Evolutionary conservation across 2,113 vertebrate species (phyloP).

Genomic region (Podarcis muralis): DNA sequence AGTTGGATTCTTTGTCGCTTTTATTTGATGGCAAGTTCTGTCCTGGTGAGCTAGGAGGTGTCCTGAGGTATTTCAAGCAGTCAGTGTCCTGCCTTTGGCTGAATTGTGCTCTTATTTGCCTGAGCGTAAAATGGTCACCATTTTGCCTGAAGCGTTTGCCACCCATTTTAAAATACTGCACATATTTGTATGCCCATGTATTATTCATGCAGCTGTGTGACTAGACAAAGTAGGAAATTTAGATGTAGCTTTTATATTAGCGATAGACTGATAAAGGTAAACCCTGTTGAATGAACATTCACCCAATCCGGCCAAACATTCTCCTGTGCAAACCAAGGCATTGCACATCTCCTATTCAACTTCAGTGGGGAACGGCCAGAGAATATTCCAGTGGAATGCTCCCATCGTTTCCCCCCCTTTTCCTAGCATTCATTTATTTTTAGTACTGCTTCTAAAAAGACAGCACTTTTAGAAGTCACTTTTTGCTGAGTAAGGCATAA

Average conservation of each 20-base stretch:
- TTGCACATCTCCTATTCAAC: background rate
- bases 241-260: background rate
- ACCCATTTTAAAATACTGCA: constrained; percentile 4
- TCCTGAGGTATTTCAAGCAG: constrained; percentile 40
- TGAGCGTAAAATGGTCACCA: constrained; percentile 36
- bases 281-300: background rate
- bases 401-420: background rate
- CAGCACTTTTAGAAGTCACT: constrained; percentile 36
- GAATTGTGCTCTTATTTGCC: constrained; percentile 47
- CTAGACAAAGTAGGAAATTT: background rate
- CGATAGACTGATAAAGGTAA: background rate
- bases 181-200: background rate
- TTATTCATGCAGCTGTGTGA: constrained; percentile 11
- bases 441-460: constrained; percentile 10
- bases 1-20: background rate
- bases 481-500: constrained; percentile 41
- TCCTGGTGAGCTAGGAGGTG: constrained; percentile 30
- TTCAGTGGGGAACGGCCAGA: background rate
- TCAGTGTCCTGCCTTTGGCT: constrained; percentile 35
- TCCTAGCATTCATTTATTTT: constrained; percentile 16
- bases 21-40: constrained; percentile 5
- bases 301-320: background rate
- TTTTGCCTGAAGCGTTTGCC: constrained; percentile 51
- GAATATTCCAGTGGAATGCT: background rate
- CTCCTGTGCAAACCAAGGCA: background rate